phyloP scores from a whole-genome alignment of 1,140 invertebrate species.

The Eriocheir sinensis region DNA sequence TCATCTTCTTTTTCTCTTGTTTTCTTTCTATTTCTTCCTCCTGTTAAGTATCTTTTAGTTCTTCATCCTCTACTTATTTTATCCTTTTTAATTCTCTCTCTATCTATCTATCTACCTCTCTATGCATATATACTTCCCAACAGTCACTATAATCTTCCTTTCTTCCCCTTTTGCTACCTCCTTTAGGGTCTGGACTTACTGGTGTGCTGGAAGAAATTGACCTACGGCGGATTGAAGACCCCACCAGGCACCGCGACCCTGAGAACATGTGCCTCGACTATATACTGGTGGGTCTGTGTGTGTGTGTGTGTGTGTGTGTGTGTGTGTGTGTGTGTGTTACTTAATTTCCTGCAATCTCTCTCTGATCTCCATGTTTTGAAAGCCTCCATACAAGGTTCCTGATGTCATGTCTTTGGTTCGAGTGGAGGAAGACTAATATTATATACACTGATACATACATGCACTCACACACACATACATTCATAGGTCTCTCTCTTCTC shows the following conservation, averaged over 20 bases:
- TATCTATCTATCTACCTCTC: neutral
- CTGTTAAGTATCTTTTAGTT: neutral
- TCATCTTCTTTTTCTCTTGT: too few species aligned
- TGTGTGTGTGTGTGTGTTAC: neutral
- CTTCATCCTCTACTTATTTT: neutral
- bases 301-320: neutral
- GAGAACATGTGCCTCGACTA: slow-evolving; percentile 74
- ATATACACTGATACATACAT: too few species aligned
- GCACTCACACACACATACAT: too few species aligned
- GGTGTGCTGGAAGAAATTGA: slow-evolving; percentile 77
- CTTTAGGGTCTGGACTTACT: slow-evolving; percentile 72
- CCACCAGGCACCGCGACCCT: slow-evolving; percentile 43
- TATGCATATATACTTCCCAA: neutral
- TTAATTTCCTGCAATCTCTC: too few species aligned
- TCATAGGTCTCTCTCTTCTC: too few species aligned
- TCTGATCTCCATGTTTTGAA: too few species aligned
- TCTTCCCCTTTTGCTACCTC: neutral
- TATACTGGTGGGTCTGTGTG: slow-evolving; percentile 63
- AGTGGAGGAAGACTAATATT: too few species aligned
- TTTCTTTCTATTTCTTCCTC: neutral
- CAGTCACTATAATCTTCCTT: neutral
- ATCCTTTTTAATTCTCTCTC: neutral
- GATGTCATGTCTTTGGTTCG: too few species aligned
- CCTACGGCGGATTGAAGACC: slow-evolving; percentile 67
- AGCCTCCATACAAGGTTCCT: too few species aligned